These are phyloP conservation scores for Silurus lanzhouensis DNA, from an alignment of 2,797 vertebrate genomes.

Conservation along the genomic window DNA sequence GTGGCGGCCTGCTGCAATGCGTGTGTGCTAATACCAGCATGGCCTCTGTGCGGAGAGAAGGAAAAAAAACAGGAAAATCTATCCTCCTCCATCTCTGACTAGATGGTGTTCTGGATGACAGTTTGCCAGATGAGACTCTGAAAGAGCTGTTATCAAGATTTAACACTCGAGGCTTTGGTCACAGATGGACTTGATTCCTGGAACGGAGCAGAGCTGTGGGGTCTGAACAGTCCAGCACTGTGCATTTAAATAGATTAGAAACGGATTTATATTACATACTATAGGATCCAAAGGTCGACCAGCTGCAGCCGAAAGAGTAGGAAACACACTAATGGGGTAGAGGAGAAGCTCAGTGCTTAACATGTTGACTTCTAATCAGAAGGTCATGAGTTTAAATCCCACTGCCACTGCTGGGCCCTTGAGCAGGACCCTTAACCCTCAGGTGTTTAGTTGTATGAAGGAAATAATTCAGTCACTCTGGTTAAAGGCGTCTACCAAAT, in stretches of 20 bases:
- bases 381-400: no score
- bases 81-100: slow-evolving; percentile 4
- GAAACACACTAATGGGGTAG: no score
- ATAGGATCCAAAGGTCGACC: neutral
- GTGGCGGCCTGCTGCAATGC: slow-evolving; percentile 61
- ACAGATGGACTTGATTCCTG: neutral
- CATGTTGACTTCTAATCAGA: no score
- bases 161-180: neutral
- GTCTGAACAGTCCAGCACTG: neutral
- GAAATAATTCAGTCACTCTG: no score
- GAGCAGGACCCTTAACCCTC: no score
- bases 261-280: neutral
- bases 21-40: slow-evolving; percentile 63
- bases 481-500: no score
- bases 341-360: no score
- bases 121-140: neutral
- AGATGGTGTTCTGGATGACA: slow-evolving; percentile 9
- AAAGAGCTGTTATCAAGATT: neutral
- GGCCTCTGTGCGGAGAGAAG: neutral
- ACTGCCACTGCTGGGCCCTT: no score
- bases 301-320: neutral
- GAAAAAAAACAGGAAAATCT: neutral
- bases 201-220: neutral
- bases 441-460: no score
- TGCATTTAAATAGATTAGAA: neutral